These are phyloP conservation scores for Sebastes jordani DNA, from an alignment of 2,797 vertebrate genomes.

Conservation along the genomic window DNA sequence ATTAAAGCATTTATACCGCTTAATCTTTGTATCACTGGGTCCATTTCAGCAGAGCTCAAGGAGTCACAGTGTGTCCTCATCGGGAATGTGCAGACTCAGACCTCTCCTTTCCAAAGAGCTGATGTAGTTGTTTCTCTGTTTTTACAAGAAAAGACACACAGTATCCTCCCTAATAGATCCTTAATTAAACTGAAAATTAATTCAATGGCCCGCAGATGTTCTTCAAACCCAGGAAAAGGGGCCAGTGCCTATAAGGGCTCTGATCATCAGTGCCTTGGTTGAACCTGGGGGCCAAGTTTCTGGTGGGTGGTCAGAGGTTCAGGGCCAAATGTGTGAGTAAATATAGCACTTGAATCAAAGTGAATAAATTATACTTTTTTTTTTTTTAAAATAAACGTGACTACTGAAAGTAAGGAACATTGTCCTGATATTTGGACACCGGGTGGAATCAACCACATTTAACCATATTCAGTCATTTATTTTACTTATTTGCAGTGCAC, in stretches of 20 bases:
- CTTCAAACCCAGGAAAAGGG: background rate
- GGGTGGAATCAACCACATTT: too few relatives aligned
- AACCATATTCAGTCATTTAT: too few relatives aligned
- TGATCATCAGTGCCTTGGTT: too few relatives aligned
- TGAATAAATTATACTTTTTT: too few relatives aligned
- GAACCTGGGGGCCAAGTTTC: too few relatives aligned
- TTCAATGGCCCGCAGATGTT: background rate
- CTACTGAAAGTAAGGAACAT: too few relatives aligned
- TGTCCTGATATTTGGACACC: accelerated
- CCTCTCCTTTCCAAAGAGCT: constrained; percentile 17
- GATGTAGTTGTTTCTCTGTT: constrained; percentile 21
- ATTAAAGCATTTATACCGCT: background rate
- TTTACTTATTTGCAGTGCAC: too few relatives aligned
- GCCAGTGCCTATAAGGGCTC: too few relatives aligned
- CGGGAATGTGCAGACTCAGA: constrained; percentile 61
- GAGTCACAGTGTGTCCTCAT: constrained; percentile 20
- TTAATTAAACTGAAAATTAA: constrained; percentile 49
- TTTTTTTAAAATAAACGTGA: too few relatives aligned
- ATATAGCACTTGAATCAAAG: too few relatives aligned
- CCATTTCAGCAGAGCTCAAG: background rate
- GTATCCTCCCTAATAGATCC: constrained; percentile 26
- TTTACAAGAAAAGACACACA: constrained; percentile 14
- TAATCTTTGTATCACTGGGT: background rate
- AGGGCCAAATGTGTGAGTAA: too few relatives aligned
- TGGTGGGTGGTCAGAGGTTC: too few relatives aligned